phyloP scores from a whole-genome alignment of 2,888 invertebrate genomes.

The Hypercompe scribonia region DNA sequence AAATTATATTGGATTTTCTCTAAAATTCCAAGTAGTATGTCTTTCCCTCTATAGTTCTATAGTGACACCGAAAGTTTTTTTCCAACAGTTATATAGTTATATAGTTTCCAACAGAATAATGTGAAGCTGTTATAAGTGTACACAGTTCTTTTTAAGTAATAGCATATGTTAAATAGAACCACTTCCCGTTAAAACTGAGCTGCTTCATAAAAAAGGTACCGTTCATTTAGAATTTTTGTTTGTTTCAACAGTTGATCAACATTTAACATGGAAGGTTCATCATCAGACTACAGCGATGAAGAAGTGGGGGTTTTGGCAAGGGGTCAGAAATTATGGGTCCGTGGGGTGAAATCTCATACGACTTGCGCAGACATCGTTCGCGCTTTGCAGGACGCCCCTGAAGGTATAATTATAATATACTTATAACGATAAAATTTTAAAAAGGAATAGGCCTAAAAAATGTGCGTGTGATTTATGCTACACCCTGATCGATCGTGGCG shows the following conservation, averaged over 20 bases:
- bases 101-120: no score
- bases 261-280: constrained; percentile 82
- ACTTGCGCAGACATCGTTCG: constrained; percentile 93
- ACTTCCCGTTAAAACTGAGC: neutral
- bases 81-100: no score
- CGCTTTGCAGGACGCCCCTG: constrained; percentile 87
- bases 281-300: constrained; percentile 87
- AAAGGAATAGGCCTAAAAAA: neutral
- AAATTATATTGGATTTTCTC: neutral
- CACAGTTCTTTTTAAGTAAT: neutral
- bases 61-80: no score
- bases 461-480: no score
- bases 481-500: neutral
- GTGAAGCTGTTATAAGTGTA: no score
- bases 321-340: constrained; percentile 93
- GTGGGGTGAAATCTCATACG: constrained; percentile 91
- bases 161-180: neutral
- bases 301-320: constrained; percentile 92
- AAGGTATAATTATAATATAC: constrained; percentile 67
- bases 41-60: neutral
- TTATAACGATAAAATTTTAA: neutral
- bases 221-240: neutral
- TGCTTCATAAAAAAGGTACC: neutral
- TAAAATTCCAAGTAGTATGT: no score
- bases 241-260: constrained; percentile 19